Evolutionary conservation across 2,888 invertebrate species (phyloP), one percentile per base, ranked within the genome.

Genomic region (Eristalinus sepulchralis): DNA sequence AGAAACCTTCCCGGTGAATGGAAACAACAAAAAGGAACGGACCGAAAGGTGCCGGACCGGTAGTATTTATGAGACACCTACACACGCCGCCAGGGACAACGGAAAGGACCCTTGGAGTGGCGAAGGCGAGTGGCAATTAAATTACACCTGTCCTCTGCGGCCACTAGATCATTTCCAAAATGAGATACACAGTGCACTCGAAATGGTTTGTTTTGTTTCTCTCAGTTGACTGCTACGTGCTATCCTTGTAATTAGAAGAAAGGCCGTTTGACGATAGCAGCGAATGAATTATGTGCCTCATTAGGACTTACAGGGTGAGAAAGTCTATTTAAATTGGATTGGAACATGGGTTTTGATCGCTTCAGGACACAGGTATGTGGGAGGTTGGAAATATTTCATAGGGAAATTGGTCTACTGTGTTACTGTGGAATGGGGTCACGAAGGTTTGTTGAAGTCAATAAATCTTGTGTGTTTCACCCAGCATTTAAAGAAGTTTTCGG

Each of bases 201-300:
- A 70, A 78, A 82, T 75, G 70, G 81, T 78, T 78, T 78, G 82
- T 70, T 86, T 86, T 82, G 77, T 82, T 86, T 82, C 64, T 70
- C 67, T 78, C 82, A 36, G 71, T 60, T 67, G 60, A 34, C 31
- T 63, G 72, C 60, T 72, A 63, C 36, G 82, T 86, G 83, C 75
- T 86, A 71, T 86, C 86, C 83, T 75, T 82, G 86, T 86, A 86
- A 86, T 86, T 86, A 86, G 85, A 86, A 68, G 67, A 81, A 67
- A n/a, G 81, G 33, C 59, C 76, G 53, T 84, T 84, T 59, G 81
- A 71, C 71, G 84, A 81, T 75, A 85, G 84, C 59, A 78, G 82
- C 60, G 70, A 73, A 78, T 86, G 78, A 86, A 83, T 78, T 83
- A 86, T 86, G 83, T 73, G 82, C 62, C 82, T 78, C 85, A 86